phyloP scores from a whole-genome alignment of 2,113 vertebrate genomes.

The Marmota monax region DNA sequence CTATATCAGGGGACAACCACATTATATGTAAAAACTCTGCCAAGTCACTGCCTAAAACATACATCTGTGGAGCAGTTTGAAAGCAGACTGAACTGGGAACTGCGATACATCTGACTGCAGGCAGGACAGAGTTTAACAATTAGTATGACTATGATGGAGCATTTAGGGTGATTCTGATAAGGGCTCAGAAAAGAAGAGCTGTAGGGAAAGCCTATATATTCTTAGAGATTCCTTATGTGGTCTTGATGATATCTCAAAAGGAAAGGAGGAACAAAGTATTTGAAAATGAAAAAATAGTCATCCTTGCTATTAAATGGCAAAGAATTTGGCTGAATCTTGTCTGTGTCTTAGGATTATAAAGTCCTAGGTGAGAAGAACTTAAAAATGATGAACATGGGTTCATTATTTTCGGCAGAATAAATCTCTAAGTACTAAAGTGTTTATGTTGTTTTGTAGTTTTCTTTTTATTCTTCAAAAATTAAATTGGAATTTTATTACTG shows the following conservation, averaged over 20 bases:
- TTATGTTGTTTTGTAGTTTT: not conserved
- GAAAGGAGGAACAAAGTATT: not conserved
- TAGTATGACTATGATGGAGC: not conserved
- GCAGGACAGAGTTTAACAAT: not conserved
- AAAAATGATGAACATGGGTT: not conserved
- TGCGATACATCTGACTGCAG: not conserved
- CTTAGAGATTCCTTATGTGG: not conserved
- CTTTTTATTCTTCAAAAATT: too few relatives aligned
- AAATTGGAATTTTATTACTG: not conserved
- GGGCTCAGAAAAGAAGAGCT: not conserved
- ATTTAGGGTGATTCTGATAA: not conserved
- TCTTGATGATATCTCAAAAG: not conserved
- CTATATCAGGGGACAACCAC: not conserved
- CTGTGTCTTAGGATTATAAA: not conserved
- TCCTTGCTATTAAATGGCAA: not conserved
- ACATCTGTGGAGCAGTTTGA: not conserved
- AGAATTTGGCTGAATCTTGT: not conserved
- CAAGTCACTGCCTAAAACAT: not conserved
- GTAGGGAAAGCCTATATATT: not conserved
- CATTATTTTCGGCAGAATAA: not conserved
- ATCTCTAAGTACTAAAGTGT: not conserved
- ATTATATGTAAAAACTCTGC: not conserved
- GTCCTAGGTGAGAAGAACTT: not conserved
- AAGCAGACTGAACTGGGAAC: not conserved
- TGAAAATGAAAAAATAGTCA: not conserved